Base-by-base conservation (phyloP, 2,113 vertebrate species). In the Boulengeromyrus knoepffleri region DNA sequence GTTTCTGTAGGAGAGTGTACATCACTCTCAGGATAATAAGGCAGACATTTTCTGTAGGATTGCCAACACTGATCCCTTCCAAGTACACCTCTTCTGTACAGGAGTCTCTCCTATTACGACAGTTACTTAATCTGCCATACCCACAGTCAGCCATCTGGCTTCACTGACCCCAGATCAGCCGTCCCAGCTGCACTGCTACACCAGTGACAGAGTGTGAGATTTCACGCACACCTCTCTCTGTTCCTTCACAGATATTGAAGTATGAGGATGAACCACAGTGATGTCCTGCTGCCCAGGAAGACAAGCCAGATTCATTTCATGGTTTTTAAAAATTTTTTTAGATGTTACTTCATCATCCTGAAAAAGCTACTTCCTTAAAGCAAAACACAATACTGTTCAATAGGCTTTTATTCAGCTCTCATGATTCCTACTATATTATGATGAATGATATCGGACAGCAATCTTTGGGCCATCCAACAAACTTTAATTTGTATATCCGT, bases 161-260 rank as follows among this genome's bases (percentile, higher is more conserved):
- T 39, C 42, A 19, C 42, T 83, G 36, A 42, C 13, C 74, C 31
- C 36, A 47, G 5, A 53, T 89, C 45, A 36, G 45, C 27, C 42
- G 21, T 84, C 31, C 70, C 80, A 84, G 80, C 12, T 88, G 46
- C 62, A 74, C 19, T 53, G 47, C 39, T 31, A n/a, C 46, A 52
- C 5, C 36, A 45, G 80, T 21, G 24, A 52, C 42, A 10, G 77
- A 50, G 45, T 53, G 85, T 87, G 49, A 21, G 47, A 15, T 90
- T 9, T 85, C 13, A 83, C 19, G n/a, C 39, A 7, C 19, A 7
- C 74, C 31, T 83, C 42, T 52, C 50, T 88, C 45, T 58, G 92
- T 0, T 21, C 90, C 3, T 92, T 91, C 83, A 42, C 94, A 96
- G 95, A 93, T 96, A 96, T 91, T 96, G 95, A 90, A 13, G 45